Evolutionary conservation across 2,888 invertebrate species (phyloP).

Genomic region (Laothoe populi): DNA sequence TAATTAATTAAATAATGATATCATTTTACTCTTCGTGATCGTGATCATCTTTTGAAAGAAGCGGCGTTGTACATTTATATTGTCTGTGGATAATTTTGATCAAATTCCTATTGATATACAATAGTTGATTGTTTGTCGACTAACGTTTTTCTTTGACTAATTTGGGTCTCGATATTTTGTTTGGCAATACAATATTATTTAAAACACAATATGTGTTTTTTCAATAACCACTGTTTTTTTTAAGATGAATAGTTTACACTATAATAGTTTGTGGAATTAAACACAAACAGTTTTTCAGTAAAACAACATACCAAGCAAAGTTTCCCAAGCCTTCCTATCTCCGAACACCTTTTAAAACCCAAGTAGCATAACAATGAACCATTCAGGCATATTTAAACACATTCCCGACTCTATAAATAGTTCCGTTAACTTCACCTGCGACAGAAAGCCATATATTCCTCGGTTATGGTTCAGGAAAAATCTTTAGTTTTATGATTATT

Average conservation of each 20-base stretch:
- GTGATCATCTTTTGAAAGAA: not conserved
- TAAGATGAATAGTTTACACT: too few relatives aligned
- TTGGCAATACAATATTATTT: too few relatives aligned
- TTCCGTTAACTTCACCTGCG: constrained; percentile 1
- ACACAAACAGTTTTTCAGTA: not conserved
- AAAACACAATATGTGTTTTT: too few relatives aligned
- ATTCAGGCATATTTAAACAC: not conserved
- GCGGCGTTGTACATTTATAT: too few relatives aligned
- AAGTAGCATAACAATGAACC: constrained; percentile 6
- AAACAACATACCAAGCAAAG: not conserved
- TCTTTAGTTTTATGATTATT: constrained; percentile 12
- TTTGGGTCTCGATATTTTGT: too few relatives aligned
- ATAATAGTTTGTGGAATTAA: not conserved
- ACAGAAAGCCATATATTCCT: constrained; percentile 1
- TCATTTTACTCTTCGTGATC: too few relatives aligned
- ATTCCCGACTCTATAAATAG: constrained; percentile 3
- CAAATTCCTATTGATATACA: too few relatives aligned
- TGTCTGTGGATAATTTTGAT: too few relatives aligned
- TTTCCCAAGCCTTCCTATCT: not conserved
- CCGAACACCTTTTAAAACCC: not conserved
- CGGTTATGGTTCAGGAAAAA: not conserved
- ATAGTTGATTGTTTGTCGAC: too few relatives aligned
- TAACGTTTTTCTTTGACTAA: not conserved
- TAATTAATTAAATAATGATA: too few relatives aligned
- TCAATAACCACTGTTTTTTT: too few relatives aligned